Evolutionary conservation across 2,888 invertebrate species (phyloP).

Genomic region (Drosophila birchii): DNA sequence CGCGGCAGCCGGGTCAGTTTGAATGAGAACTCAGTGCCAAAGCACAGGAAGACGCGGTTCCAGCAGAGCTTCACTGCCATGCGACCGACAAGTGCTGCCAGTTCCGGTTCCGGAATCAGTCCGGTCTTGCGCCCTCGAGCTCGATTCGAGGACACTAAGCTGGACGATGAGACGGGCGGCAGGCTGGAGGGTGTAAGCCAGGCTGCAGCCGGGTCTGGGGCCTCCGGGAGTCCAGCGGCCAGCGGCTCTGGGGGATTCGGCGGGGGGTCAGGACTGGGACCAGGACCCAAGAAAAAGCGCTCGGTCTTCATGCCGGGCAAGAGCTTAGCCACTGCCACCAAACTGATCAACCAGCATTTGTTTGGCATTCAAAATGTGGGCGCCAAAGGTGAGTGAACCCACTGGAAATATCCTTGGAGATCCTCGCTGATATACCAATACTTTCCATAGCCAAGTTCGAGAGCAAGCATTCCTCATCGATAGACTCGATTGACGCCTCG

Average conservation of each 20-base stretch:
- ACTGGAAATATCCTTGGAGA: background rate
- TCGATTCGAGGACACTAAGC: slow-evolving; percentile 85
- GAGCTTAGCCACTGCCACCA: slow-evolving; percentile 89
- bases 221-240: slow-evolving; percentile 24
- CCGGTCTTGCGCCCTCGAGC: slow-evolving; percentile 68
- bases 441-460: slow-evolving; percentile 84
- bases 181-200: slow-evolving; percentile 50
- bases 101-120: slow-evolving; percentile 9
- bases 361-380: slow-evolving; percentile 87
- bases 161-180: slow-evolving; percentile 85
- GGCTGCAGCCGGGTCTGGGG: slow-evolving; percentile 8
- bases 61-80: slow-evolving; percentile 88
- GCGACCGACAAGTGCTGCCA: slow-evolving; percentile 82
- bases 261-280: slow-evolving; percentile 16
- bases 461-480: slow-evolving; percentile 89
- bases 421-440: background rate
- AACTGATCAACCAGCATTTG: slow-evolving; percentile 90
- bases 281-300: slow-evolving; percentile 82
- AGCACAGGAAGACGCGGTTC: slow-evolving; percentile 94
- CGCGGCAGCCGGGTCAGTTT: slow-evolving; percentile 86
- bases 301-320: slow-evolving; percentile 88
- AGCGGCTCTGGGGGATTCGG: slow-evolving; percentile 68
- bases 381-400: slow-evolving; percentile 79
- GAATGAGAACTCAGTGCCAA: slow-evolving; percentile 89
- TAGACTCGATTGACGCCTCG: slow-evolving; percentile 89